Percentiles rank a stretch among this genome's conserved stretches.
phyloP scores from a whole-genome alignment of 1,140 invertebrate genomes.

The Conus ventricosus region DNA sequence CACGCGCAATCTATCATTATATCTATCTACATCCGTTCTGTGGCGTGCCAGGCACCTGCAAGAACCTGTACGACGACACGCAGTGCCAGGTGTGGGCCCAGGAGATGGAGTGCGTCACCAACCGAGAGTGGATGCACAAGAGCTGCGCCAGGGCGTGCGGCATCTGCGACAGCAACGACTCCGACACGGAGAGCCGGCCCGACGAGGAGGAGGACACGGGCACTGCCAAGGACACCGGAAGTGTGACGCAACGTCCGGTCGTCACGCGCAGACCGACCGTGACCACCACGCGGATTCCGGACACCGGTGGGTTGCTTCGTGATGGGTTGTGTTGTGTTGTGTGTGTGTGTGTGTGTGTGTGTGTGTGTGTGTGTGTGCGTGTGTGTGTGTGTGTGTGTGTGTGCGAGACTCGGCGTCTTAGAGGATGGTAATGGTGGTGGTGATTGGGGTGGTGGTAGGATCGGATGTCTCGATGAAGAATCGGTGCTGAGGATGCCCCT shows the following conservation, averaged over 20 bases:
- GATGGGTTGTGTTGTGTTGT: too few species aligned
- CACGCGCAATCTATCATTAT: too few species aligned
- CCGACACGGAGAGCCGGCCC: background rate
- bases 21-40: too few species aligned
- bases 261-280: constrained; percentile 9
- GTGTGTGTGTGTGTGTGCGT: too few species aligned
- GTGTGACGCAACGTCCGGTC: constrained; percentile 6
- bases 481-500: too few species aligned
- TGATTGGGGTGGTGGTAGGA: background rate
- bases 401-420: too few species aligned
- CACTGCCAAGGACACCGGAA: background rate
- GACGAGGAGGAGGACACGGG: background rate
- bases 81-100: constrained; percentile 59
- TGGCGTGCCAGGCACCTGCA: constrained; percentile 54
- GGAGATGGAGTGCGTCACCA: constrained; percentile 56
- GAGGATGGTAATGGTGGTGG: background rate
- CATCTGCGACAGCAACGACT: constrained; percentile 43
- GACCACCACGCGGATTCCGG: background rate
- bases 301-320: background rate
- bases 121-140: constrained; percentile 60
- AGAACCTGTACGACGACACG: constrained; percentile 50
- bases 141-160: constrained; percentile 62
- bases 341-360: too few species aligned
- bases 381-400: too few species aligned
- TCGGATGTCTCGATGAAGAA: too few species aligned